Evolutionary conservation across 2,888 invertebrate species (phyloP), one percentile per base, ranked within the genome.

Genomic region (Melinaea menophilus): DNA sequence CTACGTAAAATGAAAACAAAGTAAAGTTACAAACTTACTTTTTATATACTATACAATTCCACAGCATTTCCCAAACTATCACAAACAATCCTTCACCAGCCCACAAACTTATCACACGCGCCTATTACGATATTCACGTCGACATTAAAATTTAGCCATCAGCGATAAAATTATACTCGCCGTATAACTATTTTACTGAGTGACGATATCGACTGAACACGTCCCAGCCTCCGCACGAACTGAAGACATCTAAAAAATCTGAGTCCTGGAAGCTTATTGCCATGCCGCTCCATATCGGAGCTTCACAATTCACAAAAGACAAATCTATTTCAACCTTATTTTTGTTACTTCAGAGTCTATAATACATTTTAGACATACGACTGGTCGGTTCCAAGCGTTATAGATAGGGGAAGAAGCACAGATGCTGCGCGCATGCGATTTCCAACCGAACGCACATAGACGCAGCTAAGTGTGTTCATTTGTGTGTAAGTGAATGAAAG

Each of bases 381-480:
- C 74, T 58, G 79, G 82, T 71, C 68, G 59, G n/a, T 58, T 58
- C 60, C 67, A 54, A 12, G 3, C 56, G 58, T 61, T 65, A 69
- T 66, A 84, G 82, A 82, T 81, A 84, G 84, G 82, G 84, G 82
- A 80, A 81, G 80, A 81, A 78, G 81, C 82, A 85, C 86, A 88
- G 90, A 90, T 88, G 90, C 88, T 88, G 88, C 79, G 87, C 90
- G 90, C 90, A 90, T 90, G 90, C 90, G 90, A 76, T 79, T 79
- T 79, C 54, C 59, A 67, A 61, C 75, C 22, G 51, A 51, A 73
- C 81, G 74, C 81, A 76, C 77, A 74, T 69, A 73, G 56, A 54
- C 13, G 48, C 11, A 62, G 67, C 67, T 69, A 64, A 68, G 64
- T 64, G 69, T 71, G 66, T 72, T 69, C 67, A 69, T 67, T 72